Evolutionary conservation across 2,888 invertebrate genomes (phyloP), one percentile per base, ranked within the genome.

Genomic region (Gnatocerus cornutus): DNA sequence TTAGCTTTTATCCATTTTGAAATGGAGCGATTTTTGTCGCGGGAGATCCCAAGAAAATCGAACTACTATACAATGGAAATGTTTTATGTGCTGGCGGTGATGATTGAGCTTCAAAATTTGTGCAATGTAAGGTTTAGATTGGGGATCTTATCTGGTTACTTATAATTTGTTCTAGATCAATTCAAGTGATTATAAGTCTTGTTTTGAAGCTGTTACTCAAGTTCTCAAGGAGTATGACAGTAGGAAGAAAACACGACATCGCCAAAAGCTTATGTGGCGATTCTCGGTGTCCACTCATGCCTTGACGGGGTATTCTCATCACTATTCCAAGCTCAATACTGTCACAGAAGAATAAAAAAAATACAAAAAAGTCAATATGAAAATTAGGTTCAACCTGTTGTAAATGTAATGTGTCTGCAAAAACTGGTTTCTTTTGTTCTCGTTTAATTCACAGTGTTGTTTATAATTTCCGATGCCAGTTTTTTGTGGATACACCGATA

Each of bases 251-350:
- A 87, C 90, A 73, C 89, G 88, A 27, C 89, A 91, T 79, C 87
- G 91, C 4, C 93, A 94, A 85, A 89, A 92, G 59, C 89, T 94
- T 72, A 90, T 92, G 72, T 94, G 94, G 94, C 87, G 90, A 68
- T 87, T 94, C 66, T 93, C 93, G 7, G 91, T 91, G 71, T 87
- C 93, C 59, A 93, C 93, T 39, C 87, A 91, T 39, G 71, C 71
- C 41, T 39, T 69, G 50, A 62, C 62, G 0, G 53, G 56, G 8
- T 39, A 52, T 33, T 45, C 39, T 33, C 62, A 50, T 59, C 58
- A 37, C 14, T 70, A 56, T 58, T 39, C 66, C 13, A 10, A 50
- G 43, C 62, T 70, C 43, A 67, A 55, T 30, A 50, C 56, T 16
- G 48, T 70, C 16, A 30, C 30, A 10, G 70, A 70, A 63, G 70